Evolutionary conservation across 2,888 invertebrate species (phyloP), one percentile per base, ranked within the genome.

Genomic region (Morpho deidamia): DNA sequence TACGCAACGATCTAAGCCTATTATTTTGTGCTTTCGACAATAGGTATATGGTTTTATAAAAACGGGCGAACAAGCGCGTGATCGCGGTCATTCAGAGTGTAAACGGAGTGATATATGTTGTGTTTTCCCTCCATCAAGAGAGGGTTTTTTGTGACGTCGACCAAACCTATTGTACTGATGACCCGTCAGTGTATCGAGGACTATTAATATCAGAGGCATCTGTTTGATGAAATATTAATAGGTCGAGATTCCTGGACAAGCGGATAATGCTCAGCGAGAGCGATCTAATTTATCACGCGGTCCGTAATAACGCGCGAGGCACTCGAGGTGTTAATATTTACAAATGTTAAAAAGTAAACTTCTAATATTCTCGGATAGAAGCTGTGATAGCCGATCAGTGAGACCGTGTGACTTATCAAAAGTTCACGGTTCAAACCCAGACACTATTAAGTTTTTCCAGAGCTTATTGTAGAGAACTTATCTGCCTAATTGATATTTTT

Each of bases 141-240:
- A 68, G 67, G 68, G 68, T 75, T 78, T 77, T 72, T 69, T 66
- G 63, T 67, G 49, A 51, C 37, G 43, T 50, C 57, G 55, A 56
- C 58, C 58, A 58, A 58, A 54, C 57, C 53, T 65, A 59, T 67
- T 66, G 66, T 67, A 51, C 53, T 42, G 62, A 51, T 58, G 54
- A 55, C 49, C 57, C 55, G 46, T 59, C 57, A 61, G 60, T 61
- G 49, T 61, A 64, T 66, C 62, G 66, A 67, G 67, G 65, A 68
- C 68, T 68, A 74, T 74, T 75, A 73, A 74, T 74, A 71, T 67
- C 57, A 66, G 66, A 63, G 66, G 70, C 75, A 76, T 78, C 74
- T 76, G 79, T 78, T 76, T 76, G 81, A 83, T 81, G 79, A 74
- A 77, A 82, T 83, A 84, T 84, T 82, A 82, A 82, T 82, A 75